These are phyloP conservation scores for Gobio occitaniae DNA, from an alignment of 2,797 vertebrate species.

Conservation along the genomic window DNA sequence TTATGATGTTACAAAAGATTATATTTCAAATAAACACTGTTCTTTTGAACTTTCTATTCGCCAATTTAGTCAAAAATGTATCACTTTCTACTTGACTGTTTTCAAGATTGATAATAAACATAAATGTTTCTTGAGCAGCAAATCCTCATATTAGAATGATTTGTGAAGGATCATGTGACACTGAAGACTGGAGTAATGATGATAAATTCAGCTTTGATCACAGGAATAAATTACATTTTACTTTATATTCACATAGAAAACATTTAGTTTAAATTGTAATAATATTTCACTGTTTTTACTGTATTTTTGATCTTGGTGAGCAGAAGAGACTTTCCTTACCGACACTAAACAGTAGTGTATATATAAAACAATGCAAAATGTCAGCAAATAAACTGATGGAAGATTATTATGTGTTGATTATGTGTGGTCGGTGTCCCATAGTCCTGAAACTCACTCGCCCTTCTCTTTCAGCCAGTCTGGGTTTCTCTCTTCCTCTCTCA, in stretches of 20 bases:
- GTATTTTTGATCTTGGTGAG: background rate
- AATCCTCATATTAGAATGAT: too few relatives aligned
- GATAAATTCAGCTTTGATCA: too few relatives aligned
- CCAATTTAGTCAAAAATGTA: too few relatives aligned
- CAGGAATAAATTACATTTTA: too few relatives aligned
- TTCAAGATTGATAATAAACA: too few relatives aligned
- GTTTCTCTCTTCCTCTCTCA: constrained; percentile 89
- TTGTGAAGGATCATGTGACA: too few relatives aligned
- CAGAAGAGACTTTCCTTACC: background rate
- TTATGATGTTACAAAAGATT: background rate
- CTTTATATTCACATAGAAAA: too few relatives aligned
- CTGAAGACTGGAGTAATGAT: background rate
- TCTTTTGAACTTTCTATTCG: background rate
- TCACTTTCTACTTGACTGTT: too few relatives aligned
- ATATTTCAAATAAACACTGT: background rate
- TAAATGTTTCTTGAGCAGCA: background rate
- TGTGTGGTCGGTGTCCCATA: background rate
- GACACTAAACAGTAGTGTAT: background rate
- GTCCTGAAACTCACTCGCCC: constrained; percentile 86
- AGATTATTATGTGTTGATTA: background rate
- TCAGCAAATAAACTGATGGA: background rate
- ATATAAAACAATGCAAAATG: background rate
- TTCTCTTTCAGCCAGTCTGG: constrained; percentile 95
- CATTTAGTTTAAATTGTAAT: background rate
- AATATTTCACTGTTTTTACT: background rate